Base-by-base conservation (phyloP, 2,888 invertebrate species). In the Sisyra terminalis region DNA sequence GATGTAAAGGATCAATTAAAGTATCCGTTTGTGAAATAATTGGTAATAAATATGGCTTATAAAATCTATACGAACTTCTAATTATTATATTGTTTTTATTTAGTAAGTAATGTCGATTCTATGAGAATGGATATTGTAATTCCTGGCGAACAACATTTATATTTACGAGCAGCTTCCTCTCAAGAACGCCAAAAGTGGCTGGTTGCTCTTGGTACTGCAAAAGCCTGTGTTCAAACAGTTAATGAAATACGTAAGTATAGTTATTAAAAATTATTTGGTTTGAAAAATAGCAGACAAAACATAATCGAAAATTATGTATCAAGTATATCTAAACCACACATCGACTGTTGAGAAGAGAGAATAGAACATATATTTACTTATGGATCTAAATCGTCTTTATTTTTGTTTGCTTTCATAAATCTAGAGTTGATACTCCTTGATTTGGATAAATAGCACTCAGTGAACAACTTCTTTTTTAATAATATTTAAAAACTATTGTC, bases 1-100 rank as follows among this genome's bases (percentile, higher is more conserved):
- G 84, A 17, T 84, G 84, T 57, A 85, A 84, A 65, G 84, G 85
- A 18, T 84, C 84, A 43, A 75, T 85, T 50, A 84, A 82, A 64
- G 77, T 86, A 50, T 75, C 81, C 44, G 84, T 82, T 34, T 84
- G 84, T 61, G 83, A 85, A 66, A 84, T 86, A 50, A 78, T 76
- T 61, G 83, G 84, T 84, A 64, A 58, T 59, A 51, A 5, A n/a
- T n/a, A 29, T 8, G 7, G 29, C 9, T 29, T 8, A 7, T 29
- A 29, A 7, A 29, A 7, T 29, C 9, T 8, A 7, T 29, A 7
- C 29, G 9, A 29, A 32, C 13, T 34, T 34, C 8, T 34, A 34
- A 7, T 34, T 34, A 14, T n/a, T 34, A 3, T 34, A 14, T 34
- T 14, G 13, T 34, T 39, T 13, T 24, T 44, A 66, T 67, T 37